Percentiles rank a stretch among this genome's conserved stretches.
These are phyloP conservation scores for Metridium senile DNA, from an alignment of 92 coral and sea anemone genomes.

Conservation along the genomic window DNA sequence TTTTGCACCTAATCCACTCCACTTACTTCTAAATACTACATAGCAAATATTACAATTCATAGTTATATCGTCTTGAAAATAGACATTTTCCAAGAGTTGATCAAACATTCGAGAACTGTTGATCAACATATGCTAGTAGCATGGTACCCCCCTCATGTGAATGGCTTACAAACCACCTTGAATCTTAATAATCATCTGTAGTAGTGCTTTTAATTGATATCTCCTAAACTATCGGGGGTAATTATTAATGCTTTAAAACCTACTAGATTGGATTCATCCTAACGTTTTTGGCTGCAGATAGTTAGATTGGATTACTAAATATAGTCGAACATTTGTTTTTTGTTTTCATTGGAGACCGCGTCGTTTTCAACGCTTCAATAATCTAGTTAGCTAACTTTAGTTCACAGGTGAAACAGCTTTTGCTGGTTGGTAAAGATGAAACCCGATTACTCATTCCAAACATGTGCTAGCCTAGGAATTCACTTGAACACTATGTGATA, in stretches of 20 bases:
- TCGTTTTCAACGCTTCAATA: conserved; percentile 22
- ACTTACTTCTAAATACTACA: not conserved
- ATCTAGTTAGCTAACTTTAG: conserved; percentile 22
- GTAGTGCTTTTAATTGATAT: not conserved
- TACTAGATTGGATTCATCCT: no score
- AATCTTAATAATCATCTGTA: not conserved
- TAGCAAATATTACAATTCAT: not conserved
- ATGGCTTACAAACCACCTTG: not conserved
- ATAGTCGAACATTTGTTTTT: not conserved
- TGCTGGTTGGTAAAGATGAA: conserved; percentile 1
- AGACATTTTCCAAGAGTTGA: not conserved
- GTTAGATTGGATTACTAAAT: not conserved
- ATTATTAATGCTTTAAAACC: no score
- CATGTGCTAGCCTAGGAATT: conserved; percentile 13
- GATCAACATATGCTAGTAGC: conserved; percentile 11
- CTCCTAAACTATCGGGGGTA: not conserved
- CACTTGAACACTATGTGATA: not conserved
- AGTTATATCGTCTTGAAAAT: not conserved
- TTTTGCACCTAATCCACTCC: not conserved
- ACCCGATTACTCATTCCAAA: not conserved
- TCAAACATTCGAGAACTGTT: conserved; percentile 12
- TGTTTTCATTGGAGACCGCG: not conserved
- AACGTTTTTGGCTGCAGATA: no score
- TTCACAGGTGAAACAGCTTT: conserved; percentile 12
- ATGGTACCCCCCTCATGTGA: conserved; percentile 15